Evolutionary conservation across 2,888 invertebrate species (phyloP).

Genomic region (Pogonocherus hispidulus): DNA sequence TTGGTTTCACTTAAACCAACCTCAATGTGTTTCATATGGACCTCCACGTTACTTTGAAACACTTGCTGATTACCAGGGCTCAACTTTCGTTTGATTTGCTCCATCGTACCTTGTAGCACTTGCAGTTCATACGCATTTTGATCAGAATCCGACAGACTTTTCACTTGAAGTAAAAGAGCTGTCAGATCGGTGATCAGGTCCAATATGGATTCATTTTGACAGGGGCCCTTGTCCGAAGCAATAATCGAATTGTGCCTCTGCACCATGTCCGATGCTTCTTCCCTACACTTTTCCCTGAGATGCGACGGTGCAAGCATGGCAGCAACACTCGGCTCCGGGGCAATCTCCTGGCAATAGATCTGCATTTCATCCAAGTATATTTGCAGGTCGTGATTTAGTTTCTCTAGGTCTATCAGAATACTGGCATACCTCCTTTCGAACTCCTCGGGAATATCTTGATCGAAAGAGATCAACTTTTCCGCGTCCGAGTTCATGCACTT

Average conservation of each 20-base stretch:
- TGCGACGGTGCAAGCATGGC: constrained; percentile 92
- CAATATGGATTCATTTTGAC: constrained; percentile 75
- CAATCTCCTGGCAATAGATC: constrained; percentile 85
- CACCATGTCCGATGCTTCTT: constrained; percentile 87
- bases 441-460: constrained; percentile 84
- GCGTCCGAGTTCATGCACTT: constrained; percentile 92
- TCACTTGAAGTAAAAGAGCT: constrained; percentile 90
- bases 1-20: constrained; percentile 73
- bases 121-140: constrained; percentile 92
- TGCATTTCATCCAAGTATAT: constrained; percentile 89
- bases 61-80: constrained; percentile 81
- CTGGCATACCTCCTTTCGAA: constrained; percentile 93
- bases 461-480: constrained; percentile 87
- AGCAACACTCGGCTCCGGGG: constrained; percentile 87
- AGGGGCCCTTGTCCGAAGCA: constrained; percentile 71
- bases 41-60: constrained; percentile 91
- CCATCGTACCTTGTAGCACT: constrained; percentile 89
- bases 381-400: constrained; percentile 90
- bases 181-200: constrained; percentile 89
- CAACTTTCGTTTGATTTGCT: constrained; percentile 86
- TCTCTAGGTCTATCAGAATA: constrained; percentile 89
- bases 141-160: constrained; percentile 83
- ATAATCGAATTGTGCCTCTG: constrained; percentile 77
- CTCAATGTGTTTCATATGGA: constrained; percentile 92
- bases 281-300: constrained; percentile 87